Percentiles rank a stretch among this genome's conserved stretches.
Evolutionary conservation across 1,140 invertebrate genomes (phyloP).

Genomic region (Nasonia longicornis): DNA sequence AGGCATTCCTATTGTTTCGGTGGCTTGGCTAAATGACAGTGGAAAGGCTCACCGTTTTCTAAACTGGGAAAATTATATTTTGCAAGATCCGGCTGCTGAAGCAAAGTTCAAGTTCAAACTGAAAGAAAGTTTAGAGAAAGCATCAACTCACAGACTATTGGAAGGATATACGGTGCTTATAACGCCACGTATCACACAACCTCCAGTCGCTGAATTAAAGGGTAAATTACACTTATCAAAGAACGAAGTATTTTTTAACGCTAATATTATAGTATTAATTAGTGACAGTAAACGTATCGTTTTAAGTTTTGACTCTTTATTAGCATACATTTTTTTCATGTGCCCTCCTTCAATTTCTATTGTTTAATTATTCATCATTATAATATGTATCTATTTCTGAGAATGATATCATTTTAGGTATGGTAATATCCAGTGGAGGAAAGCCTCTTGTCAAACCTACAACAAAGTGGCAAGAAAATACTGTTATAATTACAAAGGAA

Average conservation of each 20-base stretch:
- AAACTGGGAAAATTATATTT: conserved; percentile 61
- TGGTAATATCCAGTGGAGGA: conserved; percentile 63
- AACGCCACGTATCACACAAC: conserved; percentile 64
- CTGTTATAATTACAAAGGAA: conserved; percentile 60
- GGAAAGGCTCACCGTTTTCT: conserved; percentile 54
- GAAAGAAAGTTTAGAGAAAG: conserved; percentile 59
- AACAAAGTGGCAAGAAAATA: conserved; percentile 58
- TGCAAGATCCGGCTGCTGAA: conserved; percentile 66
- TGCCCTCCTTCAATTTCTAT: background rate
- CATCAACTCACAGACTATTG: conserved; percentile 59
- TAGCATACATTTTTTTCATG: background rate
- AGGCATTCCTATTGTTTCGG: conserved; percentile 66
- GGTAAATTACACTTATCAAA: conserved; percentile 53
- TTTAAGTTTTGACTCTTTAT: too few relatives aligned
- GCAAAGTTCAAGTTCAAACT: conserved; percentile 65
- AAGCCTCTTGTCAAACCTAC: conserved; percentile 57
- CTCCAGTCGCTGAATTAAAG: conserved; percentile 67
- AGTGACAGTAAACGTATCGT: background rate
- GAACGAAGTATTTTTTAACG: background rate
- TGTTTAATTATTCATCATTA: conserved; percentile 11
- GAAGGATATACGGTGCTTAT: conserved; percentile 62
- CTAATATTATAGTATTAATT: background rate
- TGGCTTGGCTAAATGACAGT: conserved; percentile 65
- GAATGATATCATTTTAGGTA: conserved; percentile 57
- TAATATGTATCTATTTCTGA: background rate